These are phyloP conservation scores for Aurelia aurita DNA, from an alignment of 30 jellyfish, hydroid and myxozoan species.

Conservation along the genomic window DNA sequence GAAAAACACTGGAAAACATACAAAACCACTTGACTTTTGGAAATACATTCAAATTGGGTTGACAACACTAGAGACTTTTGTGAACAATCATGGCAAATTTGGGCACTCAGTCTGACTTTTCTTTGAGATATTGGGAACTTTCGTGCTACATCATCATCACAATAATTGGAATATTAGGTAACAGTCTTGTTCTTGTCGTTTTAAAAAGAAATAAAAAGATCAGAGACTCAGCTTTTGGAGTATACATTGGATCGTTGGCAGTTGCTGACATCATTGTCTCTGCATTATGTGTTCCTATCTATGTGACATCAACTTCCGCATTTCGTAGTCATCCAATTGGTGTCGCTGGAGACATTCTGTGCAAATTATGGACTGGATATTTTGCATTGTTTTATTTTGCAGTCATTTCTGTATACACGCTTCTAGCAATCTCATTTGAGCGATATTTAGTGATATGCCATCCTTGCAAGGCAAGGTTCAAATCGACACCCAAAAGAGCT, in stretches of 20 bases:
- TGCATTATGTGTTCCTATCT: conserved; percentile 37
- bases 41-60: too few relatives aligned
- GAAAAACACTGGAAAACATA: too few relatives aligned
- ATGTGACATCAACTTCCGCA: conserved; percentile 41
- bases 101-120: conserved; percentile 36
- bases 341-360: conserved; percentile 45
- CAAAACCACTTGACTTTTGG: too few relatives aligned
- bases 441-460: conserved; percentile 55
- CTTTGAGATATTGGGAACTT: conserved; percentile 54
- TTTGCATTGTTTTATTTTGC: conserved; percentile 49
- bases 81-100: neutral
- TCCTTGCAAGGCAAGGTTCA: conserved; percentile 28
- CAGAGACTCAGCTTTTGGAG: conserved; percentile 40
- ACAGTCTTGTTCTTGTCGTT: conserved; percentile 8
- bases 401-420: conserved; percentile 33
- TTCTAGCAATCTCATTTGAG: conserved; percentile 48
- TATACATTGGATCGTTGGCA: too few relatives aligned
- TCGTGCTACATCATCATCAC: conserved; percentile 23
- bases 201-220: neutral
- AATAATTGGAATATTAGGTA: conserved; percentile 35
- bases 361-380: conserved; percentile 54
- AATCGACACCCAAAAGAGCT: conserved; percentile 43
- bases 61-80: too few relatives aligned
- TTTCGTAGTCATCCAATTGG: conserved; percentile 48
- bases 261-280: conserved; percentile 42